Evolutionary conservation across 2,888 invertebrate genomes (phyloP).

Genomic region (Plemyria rubiginata): DNA sequence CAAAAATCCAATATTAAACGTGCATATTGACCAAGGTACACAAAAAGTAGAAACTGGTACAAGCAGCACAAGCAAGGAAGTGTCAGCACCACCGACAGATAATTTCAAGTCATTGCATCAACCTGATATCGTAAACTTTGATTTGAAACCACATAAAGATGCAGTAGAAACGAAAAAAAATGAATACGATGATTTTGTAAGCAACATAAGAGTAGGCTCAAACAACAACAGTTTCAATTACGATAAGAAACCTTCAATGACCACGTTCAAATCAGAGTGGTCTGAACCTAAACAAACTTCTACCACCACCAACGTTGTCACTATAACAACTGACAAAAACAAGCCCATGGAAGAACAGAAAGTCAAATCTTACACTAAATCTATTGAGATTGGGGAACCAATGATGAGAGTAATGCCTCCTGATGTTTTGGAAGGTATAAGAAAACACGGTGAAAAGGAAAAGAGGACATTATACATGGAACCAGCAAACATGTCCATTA

Average conservation of each 20-base stretch:
- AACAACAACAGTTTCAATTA: slow-evolving; percentile 75
- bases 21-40: slow-evolving; percentile 69
- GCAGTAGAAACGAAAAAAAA: slow-evolving; percentile 55
- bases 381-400: slow-evolving; percentile 79
- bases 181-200: slow-evolving; percentile 78
- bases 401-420: slow-evolving; percentile 72
- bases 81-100: slow-evolving; percentile 64
- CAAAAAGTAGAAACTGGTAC: slow-evolving; percentile 64
- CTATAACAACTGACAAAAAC: slow-evolving; percentile 72
- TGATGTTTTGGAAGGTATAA: slow-evolving; percentile 76
- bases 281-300: slow-evolving; percentile 63
- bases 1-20: slow-evolving; percentile 80
- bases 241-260: slow-evolving; percentile 62
- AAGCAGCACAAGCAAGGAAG: slow-evolving; percentile 64
- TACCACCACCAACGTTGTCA: slow-evolving; percentile 70
- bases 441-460: slow-evolving; percentile 69
- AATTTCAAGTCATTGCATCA: slow-evolving; percentile 78
- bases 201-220: slow-evolving; percentile 79
- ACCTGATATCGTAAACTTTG: slow-evolving; percentile 81
- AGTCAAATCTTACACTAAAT: slow-evolving; percentile 76
- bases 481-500: slow-evolving; percentile 73
- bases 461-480: slow-evolving; percentile 76
- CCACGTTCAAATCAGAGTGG: slow-evolving; percentile 67
- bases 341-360: slow-evolving; percentile 62
- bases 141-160: slow-evolving; percentile 67